Evolutionary conservation across 1,140 invertebrate species (phyloP), one percentile per base, ranked within the genome.

Genomic region (Epicauta chinensis): DNA sequence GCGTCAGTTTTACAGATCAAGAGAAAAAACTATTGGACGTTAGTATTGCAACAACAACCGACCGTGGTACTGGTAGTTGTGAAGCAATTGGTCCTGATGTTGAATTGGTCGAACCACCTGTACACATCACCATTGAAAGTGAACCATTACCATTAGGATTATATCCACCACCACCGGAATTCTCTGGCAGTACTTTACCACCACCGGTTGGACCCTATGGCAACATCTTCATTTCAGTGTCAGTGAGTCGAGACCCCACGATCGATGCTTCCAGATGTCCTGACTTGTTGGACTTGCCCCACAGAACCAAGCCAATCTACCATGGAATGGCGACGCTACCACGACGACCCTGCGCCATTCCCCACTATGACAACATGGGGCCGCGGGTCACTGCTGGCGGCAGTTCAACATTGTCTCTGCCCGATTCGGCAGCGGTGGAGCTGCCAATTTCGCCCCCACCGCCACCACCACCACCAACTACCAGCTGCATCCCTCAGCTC

Each of bases 341-440:
- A 2, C 64, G 75, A 48, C 61, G 74, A 52, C 65, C 65, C 4
- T 55, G 43, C 29, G 60, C 51, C 12, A 29, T 40, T 30, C 34
- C 29, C 30, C 64, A 61, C 46, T 93, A 93, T 68, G 91, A 93
- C 69, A 91, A 91, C 65, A 88, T 93, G 83, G 91, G 91, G 1
- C 86, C 87, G 16, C 76, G 90, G 59, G 87, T 91, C 9, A 93
- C 90, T 4, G 89, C 88, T 1, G 87, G 86, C 56, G 90, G 89
- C 23, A 82, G 80, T 61, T 92, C 89, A 9, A 88, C 83, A 1
- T 80, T 90, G 55, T 90, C 88, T 11, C 69, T 92, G 52, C 85
- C 84, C 23, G 86, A 87, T 61, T 77, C 75, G 1, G 71, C 68
- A 6, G 59, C 49, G n/a, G 64, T 63, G 15, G 56, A 60, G 16